A percentile compares a stretch with the other conserved stretches of the same genome.
phyloP scores from a whole-genome alignment of 2,113 vertebrate genomes.

The Podiceps cristatus region DNA sequence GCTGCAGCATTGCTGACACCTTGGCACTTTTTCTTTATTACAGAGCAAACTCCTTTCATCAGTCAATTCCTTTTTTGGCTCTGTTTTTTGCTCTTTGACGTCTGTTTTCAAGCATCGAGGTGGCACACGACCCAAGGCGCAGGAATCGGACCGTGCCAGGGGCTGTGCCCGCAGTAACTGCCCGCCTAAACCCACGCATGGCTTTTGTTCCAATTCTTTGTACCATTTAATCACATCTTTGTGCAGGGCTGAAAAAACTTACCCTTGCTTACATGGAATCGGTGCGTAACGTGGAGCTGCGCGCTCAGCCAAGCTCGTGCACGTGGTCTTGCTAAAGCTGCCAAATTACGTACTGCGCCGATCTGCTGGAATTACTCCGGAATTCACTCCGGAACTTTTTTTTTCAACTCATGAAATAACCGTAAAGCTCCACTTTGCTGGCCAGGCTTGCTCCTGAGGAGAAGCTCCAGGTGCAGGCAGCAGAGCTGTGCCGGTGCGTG shows the following conservation, averaged over 20 bases:
- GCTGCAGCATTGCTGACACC: neutral
- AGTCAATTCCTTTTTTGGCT: neutral
- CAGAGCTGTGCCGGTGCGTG: neutral
- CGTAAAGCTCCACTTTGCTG: conserved; percentile 13
- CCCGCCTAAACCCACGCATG: conserved; percentile 9
- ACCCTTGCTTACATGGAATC: conserved; percentile 65
- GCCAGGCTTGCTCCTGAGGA: neutral
- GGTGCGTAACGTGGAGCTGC: conserved; percentile 62
- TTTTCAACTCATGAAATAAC: conserved; percentile 77
- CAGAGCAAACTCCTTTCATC: neutral
- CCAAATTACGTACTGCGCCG: neutral
- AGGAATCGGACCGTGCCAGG: conserved; percentile 27
- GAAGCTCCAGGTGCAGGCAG: neutral
- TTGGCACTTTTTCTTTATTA: no score
- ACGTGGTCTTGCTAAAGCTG: conserved; percentile 19
- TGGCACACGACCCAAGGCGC: neutral
- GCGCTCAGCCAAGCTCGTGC: conserved; percentile 28
- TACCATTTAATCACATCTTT: conserved; percentile 67
- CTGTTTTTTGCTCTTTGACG: neutral
- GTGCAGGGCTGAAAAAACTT: conserved; percentile 72
- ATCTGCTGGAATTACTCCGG: conserved; percentile 56
- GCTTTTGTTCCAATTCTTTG: conserved; percentile 78
- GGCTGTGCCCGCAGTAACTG: conserved; percentile 70
- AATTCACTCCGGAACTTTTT: conserved; percentile 70
- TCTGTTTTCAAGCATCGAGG: neutral